Percentiles rank a stretch among this genome's conserved stretches.
Evolutionary conservation across 2,797 vertebrate species (phyloP).

Genomic region (Ctenosaura bakeri): DNA sequence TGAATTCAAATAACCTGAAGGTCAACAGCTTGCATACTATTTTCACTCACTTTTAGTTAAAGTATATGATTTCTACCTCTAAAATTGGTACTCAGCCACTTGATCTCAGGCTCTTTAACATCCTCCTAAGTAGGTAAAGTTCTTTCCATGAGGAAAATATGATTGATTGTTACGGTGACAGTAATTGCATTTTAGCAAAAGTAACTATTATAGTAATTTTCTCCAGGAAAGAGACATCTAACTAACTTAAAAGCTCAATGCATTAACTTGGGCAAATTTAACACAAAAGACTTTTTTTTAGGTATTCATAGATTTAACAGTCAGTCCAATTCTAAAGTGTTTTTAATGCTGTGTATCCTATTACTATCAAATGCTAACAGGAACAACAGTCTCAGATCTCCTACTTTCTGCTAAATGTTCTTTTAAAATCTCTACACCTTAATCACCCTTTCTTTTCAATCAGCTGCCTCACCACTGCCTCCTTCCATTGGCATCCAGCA

Average conservation of each 20-base stretch:
- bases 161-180: constrained; percentile 86
- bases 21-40: constrained; percentile 51
- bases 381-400: constrained; percentile 40
- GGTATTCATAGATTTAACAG: constrained; percentile 78
- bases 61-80: constrained; percentile 64
- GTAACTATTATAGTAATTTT: constrained; percentile 87
- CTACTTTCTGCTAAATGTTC: neutral
- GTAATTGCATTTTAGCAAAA: constrained; percentile 88
- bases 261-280: constrained; percentile 80
- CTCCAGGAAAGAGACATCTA: constrained; percentile 82
- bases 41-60: constrained; percentile 58
- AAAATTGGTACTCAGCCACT: constrained; percentile 65
- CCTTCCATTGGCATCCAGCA: neutral
- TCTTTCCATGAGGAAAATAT: constrained; percentile 79
- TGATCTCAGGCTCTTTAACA: constrained; percentile 79
- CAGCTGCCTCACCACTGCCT: too few species aligned
- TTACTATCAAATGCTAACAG: constrained; percentile 67
- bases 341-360: constrained; percentile 58
- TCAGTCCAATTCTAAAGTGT: constrained; percentile 65
- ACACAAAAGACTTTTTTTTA: constrained; percentile 72
- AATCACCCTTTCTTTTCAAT: too few species aligned
- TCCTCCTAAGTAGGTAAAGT: constrained; percentile 78
- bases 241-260: constrained; percentile 83
- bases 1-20: constrained; percentile 49
- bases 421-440: too few species aligned